Percentiles rank a stretch among this genome's conserved stretches.
Conservation (phyloP, 2,113 vertebrate genomes). For the Pterophyllum scalare region DNA sequence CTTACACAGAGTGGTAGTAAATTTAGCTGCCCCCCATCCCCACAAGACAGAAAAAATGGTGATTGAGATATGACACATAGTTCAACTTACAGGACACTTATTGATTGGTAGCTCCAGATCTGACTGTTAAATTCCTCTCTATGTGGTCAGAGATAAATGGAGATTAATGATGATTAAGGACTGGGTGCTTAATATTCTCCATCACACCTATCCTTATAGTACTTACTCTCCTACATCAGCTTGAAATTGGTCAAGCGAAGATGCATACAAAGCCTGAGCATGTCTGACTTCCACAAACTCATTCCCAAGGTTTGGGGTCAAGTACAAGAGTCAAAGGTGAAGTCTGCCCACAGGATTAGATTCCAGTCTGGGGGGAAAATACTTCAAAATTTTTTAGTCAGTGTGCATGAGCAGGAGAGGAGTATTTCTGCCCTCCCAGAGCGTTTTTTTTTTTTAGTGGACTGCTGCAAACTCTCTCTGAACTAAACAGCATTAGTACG, state of each 20-base stretch:
- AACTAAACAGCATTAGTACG: background rate
- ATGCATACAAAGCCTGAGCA: constrained; percentile 70
- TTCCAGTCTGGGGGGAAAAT: constrained; percentile 55
- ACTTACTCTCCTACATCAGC: constrained; percentile 27
- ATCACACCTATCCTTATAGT: background rate
- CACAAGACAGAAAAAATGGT: constrained; percentile 43
- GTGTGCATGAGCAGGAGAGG: background rate
- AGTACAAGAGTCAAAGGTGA: constrained; percentile 82
- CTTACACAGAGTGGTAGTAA: constrained; percentile 42
- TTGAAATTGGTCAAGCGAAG: constrained; percentile 63
- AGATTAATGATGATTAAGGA: constrained; percentile 6
- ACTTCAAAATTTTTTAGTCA: constrained; percentile 2
- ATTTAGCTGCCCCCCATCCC: background rate
- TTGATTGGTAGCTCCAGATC: background rate
- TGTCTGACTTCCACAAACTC: constrained; percentile 70
- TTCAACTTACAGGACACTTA: constrained; percentile 13
- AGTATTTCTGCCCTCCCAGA: background rate
- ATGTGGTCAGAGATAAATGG: background rate
- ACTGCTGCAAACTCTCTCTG: background rate
- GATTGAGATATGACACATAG: constrained; percentile 64
- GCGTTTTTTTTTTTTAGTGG: background rate
- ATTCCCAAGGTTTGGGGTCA: constrained; percentile 77
- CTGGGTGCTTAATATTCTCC: background rate
- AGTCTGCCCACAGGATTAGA: constrained; percentile 63
- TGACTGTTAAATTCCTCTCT: constrained; percentile 1